phyloP scores from a whole-genome alignment of 2,113 vertebrate genomes.

The Pygoscelis antarcticus region DNA sequence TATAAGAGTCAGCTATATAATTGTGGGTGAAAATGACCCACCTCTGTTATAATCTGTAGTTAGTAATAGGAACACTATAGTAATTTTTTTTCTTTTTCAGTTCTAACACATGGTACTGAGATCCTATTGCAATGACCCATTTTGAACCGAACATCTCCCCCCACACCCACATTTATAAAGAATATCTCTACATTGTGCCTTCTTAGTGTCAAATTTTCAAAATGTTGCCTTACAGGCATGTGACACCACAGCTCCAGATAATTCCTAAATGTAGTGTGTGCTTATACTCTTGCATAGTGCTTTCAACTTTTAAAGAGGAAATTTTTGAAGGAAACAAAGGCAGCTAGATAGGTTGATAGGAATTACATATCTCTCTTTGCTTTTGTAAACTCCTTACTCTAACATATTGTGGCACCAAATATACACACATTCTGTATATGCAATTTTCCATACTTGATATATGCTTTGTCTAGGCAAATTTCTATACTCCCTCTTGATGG shows the following conservation, averaged over 20 bases:
- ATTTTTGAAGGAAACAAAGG: not conserved
- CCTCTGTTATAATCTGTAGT: not conserved
- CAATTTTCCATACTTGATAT: not conserved
- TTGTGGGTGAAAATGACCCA: not conserved
- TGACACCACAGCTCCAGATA: not conserved
- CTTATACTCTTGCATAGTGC: not conserved
- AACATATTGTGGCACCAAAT: not conserved
- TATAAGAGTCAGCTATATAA: not conserved
- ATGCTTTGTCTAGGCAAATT: slow-evolving; percentile 31
- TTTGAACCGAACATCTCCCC: not conserved
- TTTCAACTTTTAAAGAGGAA: slow-evolving; percentile 38
- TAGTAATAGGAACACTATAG: not conserved
- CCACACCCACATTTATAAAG: not conserved
- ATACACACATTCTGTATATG: slow-evolving; percentile 19
- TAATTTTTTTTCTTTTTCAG: not conserved
- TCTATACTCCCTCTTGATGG: not conserved
- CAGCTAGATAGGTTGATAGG: not conserved
- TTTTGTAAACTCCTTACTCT: not conserved
- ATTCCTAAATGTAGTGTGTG: not conserved
- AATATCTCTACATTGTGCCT: not conserved
- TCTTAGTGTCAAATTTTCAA: not conserved
- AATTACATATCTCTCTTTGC: not conserved
- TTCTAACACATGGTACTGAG: not conserved
- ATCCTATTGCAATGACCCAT: not conserved
- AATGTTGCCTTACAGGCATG: not conserved